Base-by-base conservation (phyloP, 1,140 invertebrate species). In the Melitaea cinxia region DNA sequence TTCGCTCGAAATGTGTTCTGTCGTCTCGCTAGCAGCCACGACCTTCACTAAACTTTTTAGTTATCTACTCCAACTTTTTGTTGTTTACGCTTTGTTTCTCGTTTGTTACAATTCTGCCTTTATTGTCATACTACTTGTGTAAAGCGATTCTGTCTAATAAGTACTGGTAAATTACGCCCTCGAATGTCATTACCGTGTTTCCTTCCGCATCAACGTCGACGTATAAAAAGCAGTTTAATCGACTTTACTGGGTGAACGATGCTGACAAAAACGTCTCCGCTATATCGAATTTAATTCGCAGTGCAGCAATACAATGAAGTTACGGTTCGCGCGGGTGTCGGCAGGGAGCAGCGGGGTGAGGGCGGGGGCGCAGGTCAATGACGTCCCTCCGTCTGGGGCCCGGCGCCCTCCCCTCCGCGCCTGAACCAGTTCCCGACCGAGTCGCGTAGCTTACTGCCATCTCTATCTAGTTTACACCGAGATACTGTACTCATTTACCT, bases 381-480 rank as follows among this genome's bases (percentile, higher is more conserved):
- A 87, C 85, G 85, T 79, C 79, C 82, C 82, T 80, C 75, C 82
- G 85, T 88, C 85, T 86, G 82, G 82, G 78, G 76, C 75, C 79
- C 79, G 66, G 23, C 42, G 1, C 42, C 42, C 73, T 50, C 75
- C 71, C 70, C 74, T 60, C 67, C 73, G 64, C 77, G 58, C 75
- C 70, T 82, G 79, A 83, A 86, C 85, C 83, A 85, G 82, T 86
- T 85, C 78, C 75, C 75, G 73, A 61, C 63, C 75, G 60, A 72
- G 62, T 62, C 74, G 68, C 74, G 78, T 83, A 80, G 78, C 79
- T 82, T 78, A 83, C 79, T 77, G 78, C 78, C 79, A 77, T 78
- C 77, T 88, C 80, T 82, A 81, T 80, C 80, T 87, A 80, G 84
- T 84, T 80, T 81, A 83, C 73, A 72, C 63, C 53, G 65, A 71